Conservation (phyloP, 2,888 invertebrate species). For the Salticus scenicus region DNA sequence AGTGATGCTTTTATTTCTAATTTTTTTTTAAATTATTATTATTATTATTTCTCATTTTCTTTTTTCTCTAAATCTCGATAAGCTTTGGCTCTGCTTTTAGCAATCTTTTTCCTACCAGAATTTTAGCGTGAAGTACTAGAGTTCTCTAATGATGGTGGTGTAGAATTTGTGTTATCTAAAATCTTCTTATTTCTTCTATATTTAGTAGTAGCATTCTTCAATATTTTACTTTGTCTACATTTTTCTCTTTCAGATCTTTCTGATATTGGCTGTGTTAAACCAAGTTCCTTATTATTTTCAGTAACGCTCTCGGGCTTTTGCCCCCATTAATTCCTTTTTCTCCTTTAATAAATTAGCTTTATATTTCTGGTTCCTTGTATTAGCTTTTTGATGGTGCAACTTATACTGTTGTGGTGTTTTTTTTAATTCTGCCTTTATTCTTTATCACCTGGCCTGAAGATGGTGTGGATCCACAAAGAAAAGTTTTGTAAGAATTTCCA, state of each 20-base stretch:
- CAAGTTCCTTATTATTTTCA: neutral
- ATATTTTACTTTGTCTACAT: neutral
- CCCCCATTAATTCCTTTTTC: too few species aligned
- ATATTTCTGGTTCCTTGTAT: neutral
- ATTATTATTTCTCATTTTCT: neutral
- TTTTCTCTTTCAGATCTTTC: slow-evolving; percentile 2
- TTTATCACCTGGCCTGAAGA: too few species aligned
- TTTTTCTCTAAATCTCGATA: too few species aligned
- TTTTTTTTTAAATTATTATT: too few species aligned
- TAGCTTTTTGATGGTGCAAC: neutral
- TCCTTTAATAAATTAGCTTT: neutral
- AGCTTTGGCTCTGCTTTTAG: too few species aligned
- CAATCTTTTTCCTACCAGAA: neutral
- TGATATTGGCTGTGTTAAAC: too few species aligned
- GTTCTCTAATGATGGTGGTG: neutral
- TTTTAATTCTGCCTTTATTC: neutral
- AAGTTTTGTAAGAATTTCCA: too few species aligned
- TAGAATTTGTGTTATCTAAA: neutral
- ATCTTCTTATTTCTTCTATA: neutral
- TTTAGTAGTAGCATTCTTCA: neutral
- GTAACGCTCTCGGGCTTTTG: neutral
- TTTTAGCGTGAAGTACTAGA: neutral
- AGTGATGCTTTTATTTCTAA: neutral
- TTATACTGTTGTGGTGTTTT: neutral
- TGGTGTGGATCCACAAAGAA: too few species aligned